phyloP scores from a whole-genome alignment of 2,113 vertebrate species.

The Cottus gobio region DNA sequence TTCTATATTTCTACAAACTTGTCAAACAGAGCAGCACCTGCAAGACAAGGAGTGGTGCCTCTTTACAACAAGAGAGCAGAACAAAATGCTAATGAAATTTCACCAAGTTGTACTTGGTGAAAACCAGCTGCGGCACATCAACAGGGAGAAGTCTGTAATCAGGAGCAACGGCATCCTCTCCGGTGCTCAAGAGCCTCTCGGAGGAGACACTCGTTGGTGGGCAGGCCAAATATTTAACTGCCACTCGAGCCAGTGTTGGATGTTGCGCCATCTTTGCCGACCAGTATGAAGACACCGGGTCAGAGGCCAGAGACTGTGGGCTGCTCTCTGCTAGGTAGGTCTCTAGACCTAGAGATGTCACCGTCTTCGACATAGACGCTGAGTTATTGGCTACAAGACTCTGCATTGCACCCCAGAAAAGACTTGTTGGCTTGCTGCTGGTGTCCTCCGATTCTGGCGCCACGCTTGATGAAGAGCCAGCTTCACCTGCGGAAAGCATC shows the following conservation, averaged over 20 bases:
- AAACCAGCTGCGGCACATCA: constrained; percentile 2
- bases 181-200: constrained; percentile 1
- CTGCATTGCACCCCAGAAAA: constrained; percentile 11
- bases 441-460: neutral
- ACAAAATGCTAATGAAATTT: neutral
- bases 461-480: neutral
- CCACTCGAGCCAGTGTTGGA: constrained; percentile 6
- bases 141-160: constrained; percentile 4
- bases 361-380: neutral
- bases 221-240: constrained; percentile 7
- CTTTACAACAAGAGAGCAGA: neutral
- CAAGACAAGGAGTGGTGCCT: neutral
- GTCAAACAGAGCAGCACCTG: neutral
- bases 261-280: neutral
- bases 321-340: neutral
- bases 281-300: constrained; percentile 13
- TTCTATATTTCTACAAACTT: neutral
- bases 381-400: neutral
- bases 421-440: neutral
- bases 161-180: neutral
- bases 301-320: neutral
- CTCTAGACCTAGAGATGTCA: neutral
- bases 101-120: neutral
- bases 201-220: constrained; percentile 3
- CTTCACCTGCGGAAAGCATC: neutral